Evolutionary conservation across 92 coral and sea anemone species (phyloP), one percentile per base, ranked within the genome.

Genomic region (Parazoanthus swiftii): DNA sequence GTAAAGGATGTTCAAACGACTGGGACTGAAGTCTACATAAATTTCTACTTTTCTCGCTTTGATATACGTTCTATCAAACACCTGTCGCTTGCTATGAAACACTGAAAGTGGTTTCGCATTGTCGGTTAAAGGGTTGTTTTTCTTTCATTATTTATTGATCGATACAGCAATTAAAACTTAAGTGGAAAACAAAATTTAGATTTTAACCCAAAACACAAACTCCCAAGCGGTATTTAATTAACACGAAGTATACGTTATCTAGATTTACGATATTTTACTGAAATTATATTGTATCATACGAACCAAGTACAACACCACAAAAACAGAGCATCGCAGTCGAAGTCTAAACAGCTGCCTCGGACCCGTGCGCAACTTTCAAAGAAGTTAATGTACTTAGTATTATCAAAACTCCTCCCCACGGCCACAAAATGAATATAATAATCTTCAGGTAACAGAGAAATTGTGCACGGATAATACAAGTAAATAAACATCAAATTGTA

Each of bases 141-240:
- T 65, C 5, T 84, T 84, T 36, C 79, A 84, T 84, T 84, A 84
- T 71, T 84, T 78, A 84, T 84, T 84, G 68, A 84, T 44, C 63
- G 65, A 84, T 84, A 84, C 78, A 84, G 87, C 87, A 84, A 84
- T 84, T 84, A 84, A 84, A 71, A 15, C 43, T 84, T 84, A 68
- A 73, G 65, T 70, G 87, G 44, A 84, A 84, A 70, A 84, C 37
- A 23, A 50, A 67, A 10, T 82, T 67, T 71, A 33, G 43, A 9
- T 80, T 23, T 71, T 26, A 56, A 33, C 77, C 3, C 66, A 67
- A 66, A 44, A 26, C 33, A 70, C 65, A 13, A 37, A 70, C 39
- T 43, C 66, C 42, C 13, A 8, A 35, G 36, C 72, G 66, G 7
- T 13, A 66, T 6, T 35, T 6, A 48, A 33, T 25, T 11, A 10